phyloP scores from a whole-genome alignment of 2,888 invertebrate species.

The Oegoconia quadripuncta region DNA sequence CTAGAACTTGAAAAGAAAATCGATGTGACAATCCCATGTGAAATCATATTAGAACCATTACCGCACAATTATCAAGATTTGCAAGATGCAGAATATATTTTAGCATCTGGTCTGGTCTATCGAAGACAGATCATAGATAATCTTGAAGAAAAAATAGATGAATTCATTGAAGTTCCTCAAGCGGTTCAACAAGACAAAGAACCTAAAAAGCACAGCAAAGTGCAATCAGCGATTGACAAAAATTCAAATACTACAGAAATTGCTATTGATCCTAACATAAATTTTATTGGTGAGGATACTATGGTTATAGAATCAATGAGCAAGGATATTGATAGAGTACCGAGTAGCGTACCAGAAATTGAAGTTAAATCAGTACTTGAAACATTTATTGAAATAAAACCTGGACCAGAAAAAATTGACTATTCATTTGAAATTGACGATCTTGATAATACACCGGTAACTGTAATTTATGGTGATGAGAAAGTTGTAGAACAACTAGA shows the following conservation, averaged over 20 bases:
- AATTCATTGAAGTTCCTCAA: no score
- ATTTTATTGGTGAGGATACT: conserved; percentile 25
- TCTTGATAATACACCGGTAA: conserved; percentile 39
- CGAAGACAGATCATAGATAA: conserved; percentile 3
- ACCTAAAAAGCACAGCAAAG: not conserved
- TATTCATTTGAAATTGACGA: conserved; percentile 46
- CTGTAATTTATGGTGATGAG: conserved; percentile 33
- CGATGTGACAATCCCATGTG: no score
- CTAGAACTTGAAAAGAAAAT: no score
- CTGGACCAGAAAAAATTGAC: conserved; percentile 22
- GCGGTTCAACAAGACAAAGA: no score
- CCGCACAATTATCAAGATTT: conserved; percentile 42
- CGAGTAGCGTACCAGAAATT: conserved; percentile 8
- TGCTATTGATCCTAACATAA: conserved; percentile 16
- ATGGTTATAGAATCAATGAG: no score
- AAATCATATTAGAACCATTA: conserved; percentile 8
- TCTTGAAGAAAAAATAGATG: conserved; percentile 2
- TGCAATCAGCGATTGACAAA: no score
- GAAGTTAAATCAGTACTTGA: conserved; percentile 6
- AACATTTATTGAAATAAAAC: not conserved
- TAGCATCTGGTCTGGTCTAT: conserved; percentile 18
- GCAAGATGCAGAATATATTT: conserved; percentile 37
- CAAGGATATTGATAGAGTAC: no score
- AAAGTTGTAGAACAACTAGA: not conserved
- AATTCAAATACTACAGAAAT: conserved; percentile 14